phyloP scores from a whole-genome alignment of 1,140 invertebrate genomes.

The Parasteatoda tepidariorum region DNA sequence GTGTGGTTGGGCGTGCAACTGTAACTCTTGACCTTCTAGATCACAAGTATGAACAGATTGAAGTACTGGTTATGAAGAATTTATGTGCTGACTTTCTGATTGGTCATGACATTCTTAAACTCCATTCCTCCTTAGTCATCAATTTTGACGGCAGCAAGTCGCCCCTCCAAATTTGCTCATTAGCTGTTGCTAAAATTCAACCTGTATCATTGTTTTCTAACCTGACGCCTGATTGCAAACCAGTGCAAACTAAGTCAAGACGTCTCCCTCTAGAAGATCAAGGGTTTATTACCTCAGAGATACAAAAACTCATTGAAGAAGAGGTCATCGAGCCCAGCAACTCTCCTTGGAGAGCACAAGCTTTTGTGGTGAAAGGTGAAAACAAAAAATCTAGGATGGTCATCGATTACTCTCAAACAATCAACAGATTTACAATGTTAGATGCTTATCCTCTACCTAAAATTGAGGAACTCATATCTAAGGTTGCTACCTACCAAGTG shows the following conservation, averaged over 20 bases:
- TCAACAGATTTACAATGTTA: constrained; percentile 47
- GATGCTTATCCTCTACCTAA: too few species aligned
- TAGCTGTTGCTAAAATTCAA: not conserved
- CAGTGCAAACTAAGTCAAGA: too few species aligned
- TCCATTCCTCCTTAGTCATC: not conserved
- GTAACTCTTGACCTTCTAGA: not conserved
- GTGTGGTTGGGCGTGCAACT: not conserved
- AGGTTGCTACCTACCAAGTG: constrained; percentile 54
- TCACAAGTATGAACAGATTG: not conserved
- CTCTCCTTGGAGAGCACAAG: too few species aligned
- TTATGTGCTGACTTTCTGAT: constrained; percentile 1
- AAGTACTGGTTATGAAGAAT: constrained; percentile 2
- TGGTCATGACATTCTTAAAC: not conserved
- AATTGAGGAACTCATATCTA: constrained; percentile 54
- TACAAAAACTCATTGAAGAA: constrained; percentile 27
- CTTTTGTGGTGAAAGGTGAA: constrained; percentile 15
- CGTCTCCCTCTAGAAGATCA: too few species aligned
- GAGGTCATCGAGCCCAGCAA: too few species aligned
- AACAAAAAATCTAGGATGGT: constrained; percentile 35
- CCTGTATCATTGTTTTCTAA: not conserved
- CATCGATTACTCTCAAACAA: too few species aligned
- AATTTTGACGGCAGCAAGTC: not conserved
- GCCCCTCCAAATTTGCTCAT: constrained; percentile 6
- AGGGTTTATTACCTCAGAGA: constrained; percentile 4
- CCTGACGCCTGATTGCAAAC: constrained; percentile 14